Conservation (phyloP, 2,888 invertebrate species). For the Stictocephala bisonia region DNA sequence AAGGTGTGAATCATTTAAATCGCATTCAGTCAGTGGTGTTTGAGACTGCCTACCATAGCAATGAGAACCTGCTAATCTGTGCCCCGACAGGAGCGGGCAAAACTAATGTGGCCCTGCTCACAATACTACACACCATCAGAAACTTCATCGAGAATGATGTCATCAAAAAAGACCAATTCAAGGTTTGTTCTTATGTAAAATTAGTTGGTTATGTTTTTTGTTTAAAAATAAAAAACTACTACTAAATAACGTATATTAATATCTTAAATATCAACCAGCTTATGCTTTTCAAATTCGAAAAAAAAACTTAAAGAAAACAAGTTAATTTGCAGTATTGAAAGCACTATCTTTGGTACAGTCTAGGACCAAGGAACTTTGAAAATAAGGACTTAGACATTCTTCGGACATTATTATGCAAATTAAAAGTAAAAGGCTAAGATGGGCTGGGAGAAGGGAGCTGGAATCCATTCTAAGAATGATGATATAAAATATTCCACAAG, state of each 20-base stretch:
- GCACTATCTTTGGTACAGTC: no score
- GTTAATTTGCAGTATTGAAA: no score
- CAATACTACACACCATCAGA: conserved; percentile 91
- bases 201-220: conserved; percentile 25
- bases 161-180: conserved; percentile 91
- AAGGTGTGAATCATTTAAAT: conserved; percentile 87
- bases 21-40: conserved; percentile 96
- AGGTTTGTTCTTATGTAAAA: no score
- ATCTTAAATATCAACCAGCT: background rate
- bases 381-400: no score
- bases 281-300: background rate
- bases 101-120: conserved; percentile 96
- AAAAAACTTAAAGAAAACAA: no score
- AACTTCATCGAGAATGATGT: conserved; percentile 84
- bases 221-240: background rate
- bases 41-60: conserved; percentile 93
- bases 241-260: background rate
- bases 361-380: no score
- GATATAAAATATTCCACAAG: no score
- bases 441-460: no score
- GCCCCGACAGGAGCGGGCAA: conserved; percentile 99
- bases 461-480: no score
- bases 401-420: no score
- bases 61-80: conserved; percentile 97
- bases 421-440: no score